Base-by-base conservation (phyloP, 2,888 invertebrate genomes). In the Trachelus tabidus region DNA sequence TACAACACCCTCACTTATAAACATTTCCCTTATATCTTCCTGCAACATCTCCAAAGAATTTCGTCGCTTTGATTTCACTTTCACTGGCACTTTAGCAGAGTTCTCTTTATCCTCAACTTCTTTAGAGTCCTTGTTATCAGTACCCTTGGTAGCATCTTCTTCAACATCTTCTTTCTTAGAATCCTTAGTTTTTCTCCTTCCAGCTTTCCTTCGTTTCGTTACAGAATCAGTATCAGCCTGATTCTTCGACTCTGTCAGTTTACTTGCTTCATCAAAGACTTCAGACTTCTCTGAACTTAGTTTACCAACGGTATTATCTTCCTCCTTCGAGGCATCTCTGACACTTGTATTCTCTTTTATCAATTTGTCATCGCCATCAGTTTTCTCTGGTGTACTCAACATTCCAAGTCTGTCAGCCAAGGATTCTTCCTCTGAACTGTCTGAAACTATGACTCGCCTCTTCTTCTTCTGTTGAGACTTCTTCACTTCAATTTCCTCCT, bases 1-100 rank as follows among this genome's bases (percentile, higher is more conserved):
- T 35, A 95, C 89, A 1, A 95, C 93, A 40, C 94, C 95, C 82
- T 95, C 93, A 82, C 93, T 93, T 77, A 95, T 94, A 85, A 95
- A 95, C 94, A 95, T 95, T 86, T 95, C 95, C 84, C 94, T 93
- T 71, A 95, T 94, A 83, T 95, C 95, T 81, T 95, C 94, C 83
- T 95, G 95, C 2, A 96, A 91, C 88, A 93, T 92, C 85, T 94
- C 93, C 75, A 96, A 87, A 85, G 95, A 95, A 77, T 93, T 93
- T 76, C 91, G 86, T 68, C 92, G 86, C 73, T 34, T 82, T 79
- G 9, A 69, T 69, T 77, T 81, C 75, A 30, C 73, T 34, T 71
- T 75, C 12, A 68, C 15, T 34, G 75, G 73, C 12, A 71, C 1
- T 11, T 31, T 71, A 34, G 71, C 71, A 33, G 71, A 71, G 34